Percentiles rank a stretch among this genome's conserved stretches.
Conservation (phyloP, 2,797 vertebrate genomes). For the Lerista edwardsae region DNA sequence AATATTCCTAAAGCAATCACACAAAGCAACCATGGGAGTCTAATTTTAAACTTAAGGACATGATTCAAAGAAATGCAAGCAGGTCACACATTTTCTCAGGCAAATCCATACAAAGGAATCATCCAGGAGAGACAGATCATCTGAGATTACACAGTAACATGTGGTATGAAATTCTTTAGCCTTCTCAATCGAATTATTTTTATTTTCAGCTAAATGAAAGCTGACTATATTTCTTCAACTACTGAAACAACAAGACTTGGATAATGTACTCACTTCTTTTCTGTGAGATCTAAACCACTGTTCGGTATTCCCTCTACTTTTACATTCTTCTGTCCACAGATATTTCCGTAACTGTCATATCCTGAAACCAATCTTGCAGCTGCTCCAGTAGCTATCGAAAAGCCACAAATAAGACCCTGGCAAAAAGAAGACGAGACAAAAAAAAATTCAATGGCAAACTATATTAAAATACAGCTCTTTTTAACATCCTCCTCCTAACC, state of each 20-base stretch:
- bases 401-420: slow-evolving; percentile 96
- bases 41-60: background rate
- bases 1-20: background rate
- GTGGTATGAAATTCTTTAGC: background rate
- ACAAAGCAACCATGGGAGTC: background rate
- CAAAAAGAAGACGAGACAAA: slow-evolving; percentile 58
- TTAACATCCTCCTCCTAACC: slow-evolving; percentile 56
- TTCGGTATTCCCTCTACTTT: slow-evolving; percentile 86
- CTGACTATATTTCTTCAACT: slow-evolving; percentile 1
- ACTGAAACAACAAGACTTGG: background rate
- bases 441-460: slow-evolving; percentile 63
- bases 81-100: background rate
- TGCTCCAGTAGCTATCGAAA: slow-evolving; percentile 93
- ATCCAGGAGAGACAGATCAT: background rate
- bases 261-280: slow-evolving; percentile 86
- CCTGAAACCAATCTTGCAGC: slow-evolving; percentile 91
- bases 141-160: background rate
- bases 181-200: slow-evolving; percentile 1
- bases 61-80: background rate
- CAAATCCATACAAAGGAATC: background rate
- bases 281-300: slow-evolving; percentile 91
- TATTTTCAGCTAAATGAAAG: slow-evolving; percentile 29
- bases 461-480: slow-evolving; percentile 50
- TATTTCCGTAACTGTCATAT: slow-evolving; percentile 98
- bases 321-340: slow-evolving; percentile 92